Percentiles rank a stretch among this genome's conserved stretches.
phyloP scores from a whole-genome alignment of 2,888 invertebrate species.

The Drosophila mimica region DNA sequence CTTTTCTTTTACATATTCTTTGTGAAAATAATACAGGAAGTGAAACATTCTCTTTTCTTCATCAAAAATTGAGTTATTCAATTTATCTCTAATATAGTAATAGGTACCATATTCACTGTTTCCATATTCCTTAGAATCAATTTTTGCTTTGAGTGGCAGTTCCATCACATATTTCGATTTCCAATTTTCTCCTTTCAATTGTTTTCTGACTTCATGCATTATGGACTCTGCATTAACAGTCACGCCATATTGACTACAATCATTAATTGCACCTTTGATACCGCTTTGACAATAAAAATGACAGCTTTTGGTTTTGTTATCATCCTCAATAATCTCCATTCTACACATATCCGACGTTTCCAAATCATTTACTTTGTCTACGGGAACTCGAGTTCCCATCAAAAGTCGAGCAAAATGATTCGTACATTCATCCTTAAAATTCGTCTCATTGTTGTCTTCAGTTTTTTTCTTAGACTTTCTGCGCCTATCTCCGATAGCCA shows the following conservation, averaged over 20 bases:
- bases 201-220: conserved; percentile 2
- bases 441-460: not conserved
- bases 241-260: too few species aligned
- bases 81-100: too few species aligned
- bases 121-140: not conserved
- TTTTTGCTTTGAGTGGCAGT: not conserved
- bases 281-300: not conserved
- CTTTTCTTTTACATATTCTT: not conserved
- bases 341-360: not conserved
- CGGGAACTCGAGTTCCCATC: not conserved
- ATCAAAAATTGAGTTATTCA: too few species aligned
- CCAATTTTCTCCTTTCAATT: conserved; percentile 2
- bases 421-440: not conserved
- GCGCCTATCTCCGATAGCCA: not conserved
- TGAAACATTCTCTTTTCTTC: too few species aligned
- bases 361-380: too few species aligned
- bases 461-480: not conserved
- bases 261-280: not conserved
- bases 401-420: conserved; percentile 2
- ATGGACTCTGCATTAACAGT: not conserved
- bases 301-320: conserved; percentile 1
- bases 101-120: not conserved
- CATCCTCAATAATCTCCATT: not conserved
- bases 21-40: not conserved
- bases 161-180: conserved; percentile 9